Evolutionary conservation across 2,797 vertebrate genomes (phyloP).

Genomic region (Rousettus madagascariensis): DNA sequence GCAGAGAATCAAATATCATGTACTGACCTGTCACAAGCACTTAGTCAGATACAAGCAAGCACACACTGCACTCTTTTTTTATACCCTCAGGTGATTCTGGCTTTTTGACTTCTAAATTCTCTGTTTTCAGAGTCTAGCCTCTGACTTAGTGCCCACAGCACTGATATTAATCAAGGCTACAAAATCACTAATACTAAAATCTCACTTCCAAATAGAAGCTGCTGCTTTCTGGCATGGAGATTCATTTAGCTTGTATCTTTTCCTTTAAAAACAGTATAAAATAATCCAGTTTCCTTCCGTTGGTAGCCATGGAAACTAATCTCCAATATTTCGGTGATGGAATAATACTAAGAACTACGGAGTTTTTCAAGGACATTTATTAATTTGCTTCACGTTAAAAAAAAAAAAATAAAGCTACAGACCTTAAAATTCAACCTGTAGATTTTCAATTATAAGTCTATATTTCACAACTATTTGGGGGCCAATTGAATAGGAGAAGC

Average conservation of each 20-base stretch:
- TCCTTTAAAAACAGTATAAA: conserved; percentile 23
- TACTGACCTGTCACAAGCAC: conserved; percentile 64
- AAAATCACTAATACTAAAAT: not conserved
- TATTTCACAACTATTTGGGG: not conserved
- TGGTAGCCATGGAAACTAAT: conserved; percentile 44
- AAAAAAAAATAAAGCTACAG: not conserved
- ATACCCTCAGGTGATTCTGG: not conserved
- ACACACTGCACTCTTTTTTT: not conserved
- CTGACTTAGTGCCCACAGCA: not conserved
- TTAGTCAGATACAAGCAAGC: conserved; percentile 57
- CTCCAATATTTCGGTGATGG: not conserved
- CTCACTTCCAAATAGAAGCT: not conserved
- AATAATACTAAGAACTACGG: not conserved
- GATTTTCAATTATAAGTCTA: not conserved
- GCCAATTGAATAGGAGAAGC: not conserved
- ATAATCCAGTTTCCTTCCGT: not conserved
- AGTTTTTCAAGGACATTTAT: conserved; percentile 9
- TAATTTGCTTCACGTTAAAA: not conserved
- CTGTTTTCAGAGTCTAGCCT: not conserved
- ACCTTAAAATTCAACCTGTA: not conserved
- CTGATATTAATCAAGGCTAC: not conserved
- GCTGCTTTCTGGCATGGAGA: not conserved
- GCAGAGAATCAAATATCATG: conserved; percentile 64
- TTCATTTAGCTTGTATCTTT: not conserved
- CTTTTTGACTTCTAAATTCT: not conserved